Evolutionary conservation across 2,113 vertebrate genomes (phyloP).

Genomic region (Gobiocypris rarus): DNA sequence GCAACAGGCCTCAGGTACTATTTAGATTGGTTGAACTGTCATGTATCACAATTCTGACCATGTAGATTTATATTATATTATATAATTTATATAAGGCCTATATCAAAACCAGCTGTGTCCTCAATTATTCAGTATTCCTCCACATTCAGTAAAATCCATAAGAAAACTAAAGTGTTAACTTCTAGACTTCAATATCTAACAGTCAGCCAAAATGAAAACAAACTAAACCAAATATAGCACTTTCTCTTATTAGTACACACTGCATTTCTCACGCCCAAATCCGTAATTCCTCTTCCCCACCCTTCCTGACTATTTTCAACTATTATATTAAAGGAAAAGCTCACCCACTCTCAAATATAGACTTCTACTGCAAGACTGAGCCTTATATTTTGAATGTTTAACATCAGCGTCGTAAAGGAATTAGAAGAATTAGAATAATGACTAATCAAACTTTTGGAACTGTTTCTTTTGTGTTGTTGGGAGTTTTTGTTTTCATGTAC

Average conservation of each 20-base stretch:
- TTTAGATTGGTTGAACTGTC: not conserved
- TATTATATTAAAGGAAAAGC: not conserved
- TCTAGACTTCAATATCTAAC: too few relatives aligned
- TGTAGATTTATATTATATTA: too few relatives aligned
- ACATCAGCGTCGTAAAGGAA: too few relatives aligned
- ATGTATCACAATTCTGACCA: not conserved
- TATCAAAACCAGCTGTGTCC: not conserved
- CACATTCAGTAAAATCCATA: not conserved
- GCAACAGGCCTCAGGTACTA: too few relatives aligned
- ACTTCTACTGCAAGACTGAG: not conserved
- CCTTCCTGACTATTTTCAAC: not conserved
- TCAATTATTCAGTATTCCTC: not conserved
- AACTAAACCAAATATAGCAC: conserved; percentile 4
- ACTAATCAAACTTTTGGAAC: not conserved
- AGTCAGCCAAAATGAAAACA: not conserved
- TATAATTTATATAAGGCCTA: too few relatives aligned
- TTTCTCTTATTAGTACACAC: not conserved
- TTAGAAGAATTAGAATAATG: not conserved
- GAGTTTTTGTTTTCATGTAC: not conserved
- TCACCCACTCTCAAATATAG: not conserved
- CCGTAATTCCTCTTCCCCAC: conserved; percentile 3
- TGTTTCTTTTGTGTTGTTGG: not conserved
- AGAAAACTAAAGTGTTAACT: not conserved
- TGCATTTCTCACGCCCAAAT: conserved; percentile 25
- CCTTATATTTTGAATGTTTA: not conserved